These are phyloP conservation scores for Schlechtendalia chinensis DNA, from an alignment of 1,140 invertebrate genomes.

Conservation along the genomic window DNA sequence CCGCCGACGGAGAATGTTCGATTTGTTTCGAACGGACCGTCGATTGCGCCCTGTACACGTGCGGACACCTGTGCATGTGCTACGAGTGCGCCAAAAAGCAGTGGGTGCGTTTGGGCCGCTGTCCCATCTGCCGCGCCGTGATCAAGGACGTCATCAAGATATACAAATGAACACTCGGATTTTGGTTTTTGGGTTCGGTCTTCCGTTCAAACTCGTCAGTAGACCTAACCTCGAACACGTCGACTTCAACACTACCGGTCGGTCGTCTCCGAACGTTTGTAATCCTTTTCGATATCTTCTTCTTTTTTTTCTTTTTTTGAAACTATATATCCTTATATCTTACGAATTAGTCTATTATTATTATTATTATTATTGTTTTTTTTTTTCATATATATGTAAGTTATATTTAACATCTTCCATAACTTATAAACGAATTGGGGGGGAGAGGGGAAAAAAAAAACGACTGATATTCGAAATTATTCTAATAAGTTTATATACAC, in stretches of 20 bases:
- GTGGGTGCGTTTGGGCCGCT: conserved; percentile 85
- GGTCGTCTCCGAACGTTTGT: no score
- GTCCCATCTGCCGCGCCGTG: conserved; percentile 87
- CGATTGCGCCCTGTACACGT: conserved; percentile 92
- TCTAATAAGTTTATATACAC: conserved; percentile 31
- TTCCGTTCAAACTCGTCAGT: conserved; percentile 8
- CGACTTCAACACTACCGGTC: no score
- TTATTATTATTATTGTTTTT: no score
- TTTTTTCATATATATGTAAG: conserved; percentile 4
- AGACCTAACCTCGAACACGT: no score
- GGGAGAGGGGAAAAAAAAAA: conserved; percentile 1
- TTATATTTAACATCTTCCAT: not conserved
- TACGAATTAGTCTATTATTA: not conserved
- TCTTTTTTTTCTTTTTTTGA: no score
- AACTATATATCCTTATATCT: conserved; percentile 1
- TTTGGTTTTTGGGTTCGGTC: conserved; percentile 54
- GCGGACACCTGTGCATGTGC: conserved; percentile 99
- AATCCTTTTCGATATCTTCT: no score
- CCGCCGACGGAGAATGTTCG: conserved; percentile 71
- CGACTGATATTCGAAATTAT: conserved; percentile 44
- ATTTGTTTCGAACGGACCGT: conserved; percentile 92
- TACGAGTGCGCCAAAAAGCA: conserved; percentile 92
- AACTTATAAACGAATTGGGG: conserved; percentile 15
- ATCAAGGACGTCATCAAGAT: conserved; percentile 94
- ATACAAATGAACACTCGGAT: conserved; percentile 65